Conservation (phyloP, 2,113 vertebrate species). For the Actenoides lindsayi region DNA sequence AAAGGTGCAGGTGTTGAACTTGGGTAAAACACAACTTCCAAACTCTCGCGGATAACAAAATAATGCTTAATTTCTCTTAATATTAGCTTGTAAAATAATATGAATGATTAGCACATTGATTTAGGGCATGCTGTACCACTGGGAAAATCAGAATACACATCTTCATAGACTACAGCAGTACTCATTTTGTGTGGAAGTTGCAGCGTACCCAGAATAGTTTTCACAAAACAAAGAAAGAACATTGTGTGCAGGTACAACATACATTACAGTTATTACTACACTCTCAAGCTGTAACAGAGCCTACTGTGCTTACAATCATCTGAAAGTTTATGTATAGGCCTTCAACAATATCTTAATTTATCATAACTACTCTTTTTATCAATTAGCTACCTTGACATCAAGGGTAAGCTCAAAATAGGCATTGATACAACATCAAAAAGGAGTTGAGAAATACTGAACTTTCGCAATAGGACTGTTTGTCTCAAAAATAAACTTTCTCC, state of each 20-base stretch:
- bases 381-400: background rate
- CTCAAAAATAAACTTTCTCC: background rate
- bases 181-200: background rate
- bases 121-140: background rate
- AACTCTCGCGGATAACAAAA: background rate
- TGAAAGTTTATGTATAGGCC: background rate
- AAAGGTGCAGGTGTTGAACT: background rate
- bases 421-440: background rate
- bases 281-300: background rate
- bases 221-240: background rate
- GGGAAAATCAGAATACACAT: background rate
- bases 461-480: background rate
- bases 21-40: constrained; percentile 37
- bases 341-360: background rate
- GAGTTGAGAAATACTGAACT: background rate
- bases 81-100: background rate
- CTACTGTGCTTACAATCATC: background rate
- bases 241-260: background rate
- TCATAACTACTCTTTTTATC: background rate
- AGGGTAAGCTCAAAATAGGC: background rate
- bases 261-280: background rate
- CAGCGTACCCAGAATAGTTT: background rate
- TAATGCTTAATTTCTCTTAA: background rate
- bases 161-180: background rate
- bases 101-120: background rate